Conservation (phyloP, 2,113 vertebrate species). For the Sula dactylatra region DNA sequence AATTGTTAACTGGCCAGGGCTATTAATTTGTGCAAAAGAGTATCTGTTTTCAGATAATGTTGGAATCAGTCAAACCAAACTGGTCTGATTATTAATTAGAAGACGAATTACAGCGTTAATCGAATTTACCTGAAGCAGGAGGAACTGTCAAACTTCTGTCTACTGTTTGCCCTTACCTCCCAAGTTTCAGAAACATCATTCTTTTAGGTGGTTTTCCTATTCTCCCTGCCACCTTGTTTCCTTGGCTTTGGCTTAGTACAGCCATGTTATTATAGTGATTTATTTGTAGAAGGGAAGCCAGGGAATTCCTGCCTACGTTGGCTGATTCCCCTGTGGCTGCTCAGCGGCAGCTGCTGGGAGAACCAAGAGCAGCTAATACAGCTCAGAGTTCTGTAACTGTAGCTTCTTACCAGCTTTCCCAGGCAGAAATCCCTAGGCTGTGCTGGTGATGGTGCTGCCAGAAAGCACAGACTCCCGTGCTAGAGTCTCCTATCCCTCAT, state of each 20-base stretch:
- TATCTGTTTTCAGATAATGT: not conserved
- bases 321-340: not conserved
- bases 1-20: not conserved
- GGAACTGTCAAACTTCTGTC: not conserved
- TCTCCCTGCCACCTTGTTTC: not conserved
- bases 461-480: not conserved
- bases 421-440: not conserved
- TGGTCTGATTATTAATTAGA: not conserved
- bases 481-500: not conserved
- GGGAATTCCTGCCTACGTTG: not conserved
- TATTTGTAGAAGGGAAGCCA: not conserved
- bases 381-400: not conserved
- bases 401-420: not conserved
- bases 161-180: not conserved
- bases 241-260: not conserved
- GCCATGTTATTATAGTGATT: not conserved
- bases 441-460: not conserved
- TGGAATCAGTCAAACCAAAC: not conserved
- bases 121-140: not conserved
- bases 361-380: fast-evolving
- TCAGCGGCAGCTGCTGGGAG: not conserved
- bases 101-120: not conserved
- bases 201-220: not conserved
- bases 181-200: not conserved
- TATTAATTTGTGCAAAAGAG: not conserved